Base-by-base conservation (phyloP, 2,797 vertebrate genomes). In the Poeciliopsis infans region DNA sequence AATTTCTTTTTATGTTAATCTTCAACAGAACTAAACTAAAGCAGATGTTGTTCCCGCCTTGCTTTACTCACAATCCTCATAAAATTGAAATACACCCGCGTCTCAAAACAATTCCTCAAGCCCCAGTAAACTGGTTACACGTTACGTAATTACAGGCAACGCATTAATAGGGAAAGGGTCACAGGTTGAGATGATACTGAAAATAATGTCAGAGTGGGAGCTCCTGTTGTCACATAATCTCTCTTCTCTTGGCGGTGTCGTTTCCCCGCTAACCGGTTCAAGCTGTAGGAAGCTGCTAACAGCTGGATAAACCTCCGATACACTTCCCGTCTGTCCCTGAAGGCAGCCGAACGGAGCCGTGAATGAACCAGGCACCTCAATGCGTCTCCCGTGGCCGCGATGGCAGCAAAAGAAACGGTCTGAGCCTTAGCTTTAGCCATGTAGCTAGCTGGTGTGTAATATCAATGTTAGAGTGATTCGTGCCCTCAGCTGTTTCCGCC, bases 401-500 rank as follows among this genome's bases (percentile, higher is more conserved):
- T 92, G 91, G 89, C 92, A 87, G 85, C 90, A 85, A 76, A 91
- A 86, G 45, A 88, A 49, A 86, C 86, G 93, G 89, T 90, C 80
- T 85, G 92, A 90, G 83, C 53, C 78, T 64, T 74, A 76, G 77
- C 76, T 66, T 68, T 86, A 79, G 93, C 86, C 84, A 94, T 93
- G 93, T 93, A 90, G 93, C 81, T 51, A 1, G n/a, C 45, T 36
- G 61, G 11, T 81, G 66, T 33, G 25, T 64, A 45, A 8, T 57
- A 43, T 69, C 20, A 85, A 83, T 89, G 89, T 92, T 70, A 51
- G 83, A 80, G 83, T 86, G 85, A 68, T 85, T 75, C 78, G 88
- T 87, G 75, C 76, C 85, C 79, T 76, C 79, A 77, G 88, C 87
- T 82, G 10, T 69, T 45, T 69, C 39, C 25, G 39, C 39, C 66